Evolutionary conservation across 2,113 vertebrate genomes (phyloP), one percentile per base, ranked within the genome.

Genomic region (Phrynocephalus versicolor): DNA sequence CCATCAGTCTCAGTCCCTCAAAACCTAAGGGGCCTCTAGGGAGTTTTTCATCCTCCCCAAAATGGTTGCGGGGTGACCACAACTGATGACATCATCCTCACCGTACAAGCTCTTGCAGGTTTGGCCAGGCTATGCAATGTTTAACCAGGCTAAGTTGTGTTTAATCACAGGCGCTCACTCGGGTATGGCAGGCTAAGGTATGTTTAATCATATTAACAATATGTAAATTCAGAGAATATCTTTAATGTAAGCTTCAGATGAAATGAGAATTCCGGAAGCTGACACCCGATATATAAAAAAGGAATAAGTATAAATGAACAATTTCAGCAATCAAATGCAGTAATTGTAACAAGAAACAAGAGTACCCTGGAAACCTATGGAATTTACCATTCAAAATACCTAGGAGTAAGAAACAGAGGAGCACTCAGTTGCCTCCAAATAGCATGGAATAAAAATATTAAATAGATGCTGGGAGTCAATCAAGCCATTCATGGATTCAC

Each of bases 381-480:
- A 35, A 14, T 71, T 57, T 51, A 70, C 41, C 88, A 85, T 12
- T 6, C 45, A 58, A 88, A 55, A 77, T 76, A 78, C 39, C 37
- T 33, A 6, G 33, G 51, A 70, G 77, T 0, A 13, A 57, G 83
- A 6, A 74, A 74, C 39, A 88, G 9, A 86, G 69, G 88, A 87
- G 4, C 67, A 87, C 83, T 19, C 37, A 79, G 72, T 73, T 78
- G 41, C 14, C 37, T 84, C 77, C 67, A 84, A 23, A 73, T 90
- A 85, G 76, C 72, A 25, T 0, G 58, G 88, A 92, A 67, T 57
- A 82, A 92, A 64, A 90, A 83, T 82, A n/a, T 90, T 93, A 83
- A 5, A 85, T 14, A 88, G n/a, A n/a, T 30, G 0, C 86, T 77
- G 10, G 86, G 5, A 81, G 62, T 92, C 88, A 94, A 93, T 33